Conservation (phyloP, 2,797 vertebrate species). For the Onychomys leucogaster region DNA sequence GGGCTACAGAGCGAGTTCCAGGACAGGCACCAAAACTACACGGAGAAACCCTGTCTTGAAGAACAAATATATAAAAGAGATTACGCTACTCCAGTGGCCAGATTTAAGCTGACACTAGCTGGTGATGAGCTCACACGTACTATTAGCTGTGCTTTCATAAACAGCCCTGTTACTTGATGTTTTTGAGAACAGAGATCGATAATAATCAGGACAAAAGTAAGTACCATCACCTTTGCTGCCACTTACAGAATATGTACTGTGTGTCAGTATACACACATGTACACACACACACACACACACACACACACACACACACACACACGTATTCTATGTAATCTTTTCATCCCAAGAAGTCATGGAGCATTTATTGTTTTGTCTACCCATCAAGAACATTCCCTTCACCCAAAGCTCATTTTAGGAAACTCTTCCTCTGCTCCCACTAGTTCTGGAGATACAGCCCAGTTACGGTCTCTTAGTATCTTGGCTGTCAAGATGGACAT, state of each 20-base stretch:
- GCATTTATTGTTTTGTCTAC: not conserved
- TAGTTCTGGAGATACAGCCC: not conserved
- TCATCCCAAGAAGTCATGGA: not conserved
- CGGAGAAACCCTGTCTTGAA: no score
- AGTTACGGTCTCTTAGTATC: not conserved
- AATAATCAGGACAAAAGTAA: not conserved
- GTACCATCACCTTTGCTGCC: not conserved
- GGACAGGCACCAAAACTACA: no score
- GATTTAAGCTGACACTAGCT: not conserved
- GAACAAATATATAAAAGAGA: not conserved
- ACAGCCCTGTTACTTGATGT: not conserved
- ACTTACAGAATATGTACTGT: not conserved
- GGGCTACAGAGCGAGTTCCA: no score
- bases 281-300: no score
- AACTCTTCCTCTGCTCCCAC: not conserved
- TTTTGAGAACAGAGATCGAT: constrained; percentile 34
- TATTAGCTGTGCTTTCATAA: not conserved
- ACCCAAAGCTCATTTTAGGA: not conserved
- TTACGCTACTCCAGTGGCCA: not conserved
- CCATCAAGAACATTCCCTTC: not conserved
- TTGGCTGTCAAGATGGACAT: not conserved
- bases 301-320: no score
- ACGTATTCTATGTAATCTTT: constrained; percentile 20
- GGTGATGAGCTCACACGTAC: not conserved
- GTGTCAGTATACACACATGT: no score